These are phyloP conservation scores for Halocynthia roretzi DNA, from an alignment of 23 tunicate species.

Conservation along the genomic window DNA sequence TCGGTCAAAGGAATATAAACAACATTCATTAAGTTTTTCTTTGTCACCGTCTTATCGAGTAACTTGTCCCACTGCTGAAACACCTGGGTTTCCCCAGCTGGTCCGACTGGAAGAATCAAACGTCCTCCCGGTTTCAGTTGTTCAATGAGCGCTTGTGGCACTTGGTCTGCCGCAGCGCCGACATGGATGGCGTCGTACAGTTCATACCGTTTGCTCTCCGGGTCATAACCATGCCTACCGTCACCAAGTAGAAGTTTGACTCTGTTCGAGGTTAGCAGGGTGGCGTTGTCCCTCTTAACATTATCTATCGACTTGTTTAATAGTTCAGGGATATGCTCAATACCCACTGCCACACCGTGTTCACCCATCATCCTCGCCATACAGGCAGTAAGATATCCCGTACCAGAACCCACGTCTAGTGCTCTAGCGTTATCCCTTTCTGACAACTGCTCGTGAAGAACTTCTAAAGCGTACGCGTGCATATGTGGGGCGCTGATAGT, in stretches of 20 bases:
- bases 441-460: conserved; percentile 43
- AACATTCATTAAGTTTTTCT: conserved; percentile 74
- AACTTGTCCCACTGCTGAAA: conserved; percentile 93
- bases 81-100: conserved; percentile 71
- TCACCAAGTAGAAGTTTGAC: conserved; percentile 55
- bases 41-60: conserved; percentile 38
- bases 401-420: conserved; percentile 94
- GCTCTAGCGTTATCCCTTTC: conserved; percentile 44
- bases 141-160: conserved; percentile 54
- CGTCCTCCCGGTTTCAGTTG: conserved; percentile 82
- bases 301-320: conserved; percentile 75
- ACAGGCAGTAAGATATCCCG: conserved; percentile 85
- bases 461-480: conserved; percentile 94
- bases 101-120: conserved; percentile 81
- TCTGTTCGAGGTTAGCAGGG: conserved; percentile 39
- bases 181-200: conserved; percentile 96
- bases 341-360: conserved; percentile 62
- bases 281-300: conserved; percentile 50
- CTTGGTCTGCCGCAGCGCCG: conserved; percentile 91
- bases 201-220: conserved; percentile 39
- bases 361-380: conserved; percentile 95
- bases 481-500: conserved; percentile 97
- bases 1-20: conserved; percentile 92
- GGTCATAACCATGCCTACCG: conserved; percentile 87
- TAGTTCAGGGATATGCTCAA: conserved; percentile 84